phyloP scores from a whole-genome alignment of 1,140 invertebrate species.

The Yoshiicerus persimilis region DNA sequence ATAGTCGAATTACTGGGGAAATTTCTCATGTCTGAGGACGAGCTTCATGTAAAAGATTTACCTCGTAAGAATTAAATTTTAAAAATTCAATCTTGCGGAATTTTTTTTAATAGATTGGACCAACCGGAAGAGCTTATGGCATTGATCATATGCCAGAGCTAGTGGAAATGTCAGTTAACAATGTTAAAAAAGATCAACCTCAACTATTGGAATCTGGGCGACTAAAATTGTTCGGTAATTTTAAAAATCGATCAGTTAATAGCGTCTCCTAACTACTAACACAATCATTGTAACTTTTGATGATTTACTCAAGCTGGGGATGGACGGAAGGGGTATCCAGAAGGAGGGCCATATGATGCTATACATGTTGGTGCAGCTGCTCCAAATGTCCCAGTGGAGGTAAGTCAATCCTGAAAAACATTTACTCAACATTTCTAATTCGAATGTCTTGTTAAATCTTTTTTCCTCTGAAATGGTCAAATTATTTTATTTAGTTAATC shows the following conservation, averaged over 20 bases:
- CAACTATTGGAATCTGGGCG: conserved; percentile 54
- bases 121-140: conserved; percentile 61
- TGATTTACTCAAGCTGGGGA: conserved; percentile 58
- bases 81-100: too few relatives aligned
- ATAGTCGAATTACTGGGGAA: too few relatives aligned
- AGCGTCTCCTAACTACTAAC: not conserved
- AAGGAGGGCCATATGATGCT: conserved; percentile 64
- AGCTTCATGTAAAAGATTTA: too few relatives aligned
- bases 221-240: conserved; percentile 55
- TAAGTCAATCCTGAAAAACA: not conserved
- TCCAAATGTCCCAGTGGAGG: conserved; percentile 33
- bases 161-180: conserved; percentile 59
- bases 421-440: not conserved
- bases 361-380: conserved; percentile 63
- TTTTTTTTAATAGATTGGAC: conserved; percentile 56
- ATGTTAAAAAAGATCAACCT: conserved; percentile 60
- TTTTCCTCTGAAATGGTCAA: not conserved
- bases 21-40: too few relatives aligned
- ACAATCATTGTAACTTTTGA: not conserved
- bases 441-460: not conserved
- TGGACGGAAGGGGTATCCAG: conserved; percentile 60
- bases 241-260: not conserved
- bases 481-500: conserved; percentile 37
- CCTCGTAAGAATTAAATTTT: too few relatives aligned
- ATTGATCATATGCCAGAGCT: conserved; percentile 67